A percentile compares a stretch with the other conserved stretches of the same genome.
Evolutionary conservation across 2,888 invertebrate species (phyloP).

Genomic region (Platerodrilus igneus): DNA sequence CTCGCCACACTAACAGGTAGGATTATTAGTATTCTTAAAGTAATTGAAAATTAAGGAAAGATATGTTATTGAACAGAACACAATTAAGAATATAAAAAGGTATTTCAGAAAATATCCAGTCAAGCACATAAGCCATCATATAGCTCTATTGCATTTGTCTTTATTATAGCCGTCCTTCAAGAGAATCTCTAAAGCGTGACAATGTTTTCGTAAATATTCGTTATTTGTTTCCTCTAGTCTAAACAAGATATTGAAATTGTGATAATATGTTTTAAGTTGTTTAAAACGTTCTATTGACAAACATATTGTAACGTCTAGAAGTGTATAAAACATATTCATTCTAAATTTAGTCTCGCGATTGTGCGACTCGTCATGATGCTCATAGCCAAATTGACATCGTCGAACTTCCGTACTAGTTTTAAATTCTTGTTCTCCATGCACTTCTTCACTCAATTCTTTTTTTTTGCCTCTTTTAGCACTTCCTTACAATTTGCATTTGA

Average conservation of each 20-base stretch:
- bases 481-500: constrained; percentile 6
- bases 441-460: constrained; percentile 11
- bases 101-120: constrained; percentile 7
- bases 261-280: constrained; percentile 10
- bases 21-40: constrained; percentile 9
- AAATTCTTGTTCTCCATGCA: constrained; percentile 13
- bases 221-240: constrained; percentile 9
- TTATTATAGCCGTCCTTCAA: constrained; percentile 8
- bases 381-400: constrained; percentile 10
- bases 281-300: constrained; percentile 13
- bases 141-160: constrained; percentile 10
- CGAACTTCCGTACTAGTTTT: constrained; percentile 10
- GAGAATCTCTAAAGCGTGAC: constrained; percentile 9
- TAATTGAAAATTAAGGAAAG: constrained; percentile 8
- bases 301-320: constrained; percentile 11
- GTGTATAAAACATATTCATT: constrained; percentile 9
- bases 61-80: constrained; percentile 6
- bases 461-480: constrained; percentile 9
- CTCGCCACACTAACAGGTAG: constrained; percentile 7
- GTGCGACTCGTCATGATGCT: constrained; percentile 8
- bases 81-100: too few relatives aligned
- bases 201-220: constrained; percentile 7
- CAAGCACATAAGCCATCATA: constrained; percentile 9
- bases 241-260: constrained; percentile 10
- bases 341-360: constrained; percentile 8